Base-by-base conservation (phyloP, 2,797 vertebrate species). In the Megalops cyprinoides region DNA sequence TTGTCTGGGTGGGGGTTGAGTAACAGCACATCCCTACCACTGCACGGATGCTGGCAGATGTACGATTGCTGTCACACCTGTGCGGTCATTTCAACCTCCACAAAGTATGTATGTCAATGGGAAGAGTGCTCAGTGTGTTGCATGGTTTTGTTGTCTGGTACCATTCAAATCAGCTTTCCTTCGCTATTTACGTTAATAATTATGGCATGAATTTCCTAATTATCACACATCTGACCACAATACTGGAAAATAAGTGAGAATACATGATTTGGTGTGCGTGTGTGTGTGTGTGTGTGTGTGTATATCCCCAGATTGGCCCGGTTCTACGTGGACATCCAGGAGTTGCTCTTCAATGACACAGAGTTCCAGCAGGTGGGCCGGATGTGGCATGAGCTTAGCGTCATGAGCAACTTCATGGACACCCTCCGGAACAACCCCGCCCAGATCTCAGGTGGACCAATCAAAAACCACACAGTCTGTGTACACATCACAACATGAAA, bases 371-470 rank as follows among this genome's bases (percentile, higher is more conserved):
- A 95, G 82, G 85, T 98, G 25, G 88, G 91, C 25, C 91, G 85
- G 75, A 86, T 98, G 69, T 99, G 98, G 98, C 89, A 84, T 15
- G 96, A 99, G 51, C 84, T 97, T 76, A 89, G 91, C 0, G 84
- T 93, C 51, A 93, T 99, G 87, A 96, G 94, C 53, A 94, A 94
- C 86, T 94, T 98, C 87, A 96, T 98, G 96, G 95, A 97, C 76
- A 95, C 91, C 12, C 87, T 99, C 49, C 94, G 94, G 87, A 96
- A 84, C 76, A 94, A 95, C 83, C 97, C 98, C 0, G 93, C 90
- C 80, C 91, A 85, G 84, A 86, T 94, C 79, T 87, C 96, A 95
- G 98, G 98, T 97, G 90, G 89, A 56, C 15, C 20, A 56, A 39
- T 23, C 42, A n/a, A n/a, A n/a, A n/a, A n/a, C n/a, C n/a, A n/a